phyloP scores from a whole-genome alignment of 2,797 vertebrate genomes.

The Monodelphis domestica region DNA sequence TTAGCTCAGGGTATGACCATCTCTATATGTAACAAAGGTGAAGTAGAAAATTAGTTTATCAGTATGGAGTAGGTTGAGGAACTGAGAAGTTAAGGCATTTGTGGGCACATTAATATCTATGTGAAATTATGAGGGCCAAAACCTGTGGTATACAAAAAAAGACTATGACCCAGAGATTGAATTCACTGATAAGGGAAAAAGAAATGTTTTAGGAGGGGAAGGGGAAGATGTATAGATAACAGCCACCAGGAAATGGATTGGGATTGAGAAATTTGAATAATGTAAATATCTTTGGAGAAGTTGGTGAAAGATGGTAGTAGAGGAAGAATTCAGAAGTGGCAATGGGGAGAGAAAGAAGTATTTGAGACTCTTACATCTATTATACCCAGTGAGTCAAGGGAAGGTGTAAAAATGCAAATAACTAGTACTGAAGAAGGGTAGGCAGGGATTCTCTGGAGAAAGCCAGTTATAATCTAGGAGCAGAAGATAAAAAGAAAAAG shows the following conservation, averaged over 20 bases:
- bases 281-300: neutral
- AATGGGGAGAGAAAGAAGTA: neutral
- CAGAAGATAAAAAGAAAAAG: neutral
- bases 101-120: neutral
- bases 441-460: neutral
- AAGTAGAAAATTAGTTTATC: neutral
- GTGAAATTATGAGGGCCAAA: neutral
- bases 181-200: neutral
- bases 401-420: too few relatives aligned
- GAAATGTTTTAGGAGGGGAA: neutral
- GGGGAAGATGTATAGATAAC: neutral
- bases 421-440: neutral
- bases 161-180: neutral
- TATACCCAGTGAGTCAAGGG: neutral
- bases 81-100: neutral
- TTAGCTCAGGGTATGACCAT: neutral
- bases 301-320: neutral
- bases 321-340: neutral
- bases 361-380: neutral
- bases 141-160: neutral
- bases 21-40: neutral
- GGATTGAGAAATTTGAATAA: neutral
- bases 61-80: neutral
- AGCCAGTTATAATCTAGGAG: neutral
- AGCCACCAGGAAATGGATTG: neutral